These are phyloP conservation scores for Rotaria macrura DNA, from an alignment of 2,888 invertebrate species.

Conservation along the genomic window DNA sequence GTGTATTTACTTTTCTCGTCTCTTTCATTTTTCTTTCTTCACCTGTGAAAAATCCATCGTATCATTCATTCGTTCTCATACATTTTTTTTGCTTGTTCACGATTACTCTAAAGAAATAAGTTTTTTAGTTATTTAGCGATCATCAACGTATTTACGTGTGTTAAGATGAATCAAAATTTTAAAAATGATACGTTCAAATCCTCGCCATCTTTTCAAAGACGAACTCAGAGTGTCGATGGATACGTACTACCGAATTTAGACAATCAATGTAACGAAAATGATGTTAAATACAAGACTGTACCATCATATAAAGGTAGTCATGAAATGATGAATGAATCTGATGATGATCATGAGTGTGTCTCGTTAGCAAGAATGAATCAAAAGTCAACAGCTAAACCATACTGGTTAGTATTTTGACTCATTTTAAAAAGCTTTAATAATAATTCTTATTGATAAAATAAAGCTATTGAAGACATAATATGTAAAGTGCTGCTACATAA, in stretches of 20 bases:
- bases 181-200: background rate
- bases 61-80: background rate
- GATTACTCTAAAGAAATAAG: background rate
- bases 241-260: background rate
- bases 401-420: background rate
- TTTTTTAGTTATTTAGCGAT: too few species aligned
- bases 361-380: background rate
- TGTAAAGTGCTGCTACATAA: too few species aligned
- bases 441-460: too few species aligned
- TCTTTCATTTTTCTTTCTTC: background rate
- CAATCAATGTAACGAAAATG: background rate
- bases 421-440: too few species aligned
- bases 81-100: background rate
- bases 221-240: background rate
- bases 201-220: background rate
- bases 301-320: background rate
- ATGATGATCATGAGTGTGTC: background rate
- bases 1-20: background rate
- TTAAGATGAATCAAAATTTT: background rate
- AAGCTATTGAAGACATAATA: too few species aligned
- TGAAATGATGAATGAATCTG: background rate
- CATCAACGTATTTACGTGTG: background rate
- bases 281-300: background rate
- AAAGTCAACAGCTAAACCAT: too few species aligned
- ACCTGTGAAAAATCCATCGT: background rate